Evolutionary conservation across 2,113 vertebrate genomes (phyloP).

Genomic region (Trematocara marginatum): DNA sequence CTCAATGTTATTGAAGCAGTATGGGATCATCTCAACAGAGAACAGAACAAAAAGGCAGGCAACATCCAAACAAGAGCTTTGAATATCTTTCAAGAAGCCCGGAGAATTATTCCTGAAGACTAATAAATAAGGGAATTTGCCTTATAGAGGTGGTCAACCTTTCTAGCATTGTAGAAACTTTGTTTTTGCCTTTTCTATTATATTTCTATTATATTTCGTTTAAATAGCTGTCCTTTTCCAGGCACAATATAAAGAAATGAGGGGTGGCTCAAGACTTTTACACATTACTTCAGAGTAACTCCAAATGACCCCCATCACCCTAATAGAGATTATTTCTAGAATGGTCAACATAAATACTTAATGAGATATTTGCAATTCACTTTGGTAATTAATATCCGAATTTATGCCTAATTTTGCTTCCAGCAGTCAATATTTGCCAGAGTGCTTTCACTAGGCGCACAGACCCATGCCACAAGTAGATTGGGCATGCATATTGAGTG

Average conservation of each 20-base stretch:
- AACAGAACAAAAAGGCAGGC: neutral
- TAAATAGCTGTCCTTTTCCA: neutral
- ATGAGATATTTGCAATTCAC: neutral
- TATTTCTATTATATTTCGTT: neutral
- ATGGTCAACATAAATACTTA: neutral
- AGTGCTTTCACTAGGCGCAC: conserved; percentile 14
- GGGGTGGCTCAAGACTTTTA: neutral
- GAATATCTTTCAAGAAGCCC: neutral
- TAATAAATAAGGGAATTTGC: neutral
- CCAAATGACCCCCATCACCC: neutral
- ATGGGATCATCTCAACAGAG: neutral
- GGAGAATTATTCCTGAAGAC: neutral
- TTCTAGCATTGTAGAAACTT: neutral
- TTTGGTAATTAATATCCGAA: neutral
- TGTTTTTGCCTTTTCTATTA: neutral
- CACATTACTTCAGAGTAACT: neutral
- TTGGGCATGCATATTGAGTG: conserved; percentile 31
- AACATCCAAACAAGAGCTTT: neutral
- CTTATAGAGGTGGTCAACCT: neutral
- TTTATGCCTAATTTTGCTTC: conserved; percentile 1
- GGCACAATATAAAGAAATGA: neutral
- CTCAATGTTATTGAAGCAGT: neutral
- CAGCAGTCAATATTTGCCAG: conserved; percentile 12
- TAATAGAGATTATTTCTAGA: neutral
- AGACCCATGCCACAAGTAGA: conserved; percentile 14